Base-by-base conservation (phyloP, 2,797 vertebrate genomes). In the Ateles fusciceps region DNA sequence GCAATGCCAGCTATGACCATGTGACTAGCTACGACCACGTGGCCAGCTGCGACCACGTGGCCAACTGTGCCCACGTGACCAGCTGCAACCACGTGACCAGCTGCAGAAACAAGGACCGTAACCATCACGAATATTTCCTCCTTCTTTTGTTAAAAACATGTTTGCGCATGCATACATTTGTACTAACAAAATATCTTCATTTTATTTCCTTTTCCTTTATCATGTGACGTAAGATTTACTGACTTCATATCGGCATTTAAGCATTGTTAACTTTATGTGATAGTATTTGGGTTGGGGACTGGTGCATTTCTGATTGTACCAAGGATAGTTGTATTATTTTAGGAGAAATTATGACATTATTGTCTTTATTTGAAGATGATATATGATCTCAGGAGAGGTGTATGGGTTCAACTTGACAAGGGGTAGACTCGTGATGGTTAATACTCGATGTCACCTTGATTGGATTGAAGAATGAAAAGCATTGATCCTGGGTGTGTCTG, bases 1-100 rank as follows among this genome's bases (percentile, higher is more conserved):
- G n/a, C 61, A 17, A 64, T 19, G 17, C 30, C 61, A 68, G 61
- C 61, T 64, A 64, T 1, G 30, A 33, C 0, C 33, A n/a, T 0
- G 7, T 68, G 3, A n/a, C 30, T 33, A n/a, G 61, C 15, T 68
- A 6, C 4, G 14, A 33, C 0, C 33, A n/a, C 0, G 7, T 68
- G 3, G 19, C 30, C 61, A n/a, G 61, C 15, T 68, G 61, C 7
- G 7, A 33, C 0, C 33, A n/a, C 0, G 7, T 68, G 3, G 17
- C 30, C 61, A n/a, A 33, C 15, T 68, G 61, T 7, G 14, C 17
- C 0, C 33, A n/a, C 0, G 7, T 68, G 3, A 19, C 30, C 61
- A 68, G 61, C 61, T 64, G 33, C 4, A 15, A 33, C 0, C 33
- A n/a, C 0, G 7, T 68, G 3, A n/a, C 30, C 61, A n/a, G 61